These are phyloP conservation scores for Choreutis nemorana DNA, from an alignment of 2,888 invertebrate species.

Conservation along the genomic window DNA sequence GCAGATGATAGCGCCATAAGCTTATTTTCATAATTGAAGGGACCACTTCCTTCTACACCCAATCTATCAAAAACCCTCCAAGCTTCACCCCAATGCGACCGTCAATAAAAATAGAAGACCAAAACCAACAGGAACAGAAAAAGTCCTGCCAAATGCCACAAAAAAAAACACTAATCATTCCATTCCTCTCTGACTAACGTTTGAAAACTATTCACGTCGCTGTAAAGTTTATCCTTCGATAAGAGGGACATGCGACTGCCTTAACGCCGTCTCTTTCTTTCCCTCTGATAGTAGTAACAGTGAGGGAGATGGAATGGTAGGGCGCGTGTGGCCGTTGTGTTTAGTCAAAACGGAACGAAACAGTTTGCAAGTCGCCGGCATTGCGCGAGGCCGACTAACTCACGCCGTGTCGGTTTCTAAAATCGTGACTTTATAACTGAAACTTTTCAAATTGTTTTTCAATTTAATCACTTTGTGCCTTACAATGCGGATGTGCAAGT, in stretches of 20 bases:
- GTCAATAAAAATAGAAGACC: constrained; percentile 45
- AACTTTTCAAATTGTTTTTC: constrained; percentile 36
- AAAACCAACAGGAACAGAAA: constrained; percentile 34
- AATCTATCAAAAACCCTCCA: constrained; percentile 20
- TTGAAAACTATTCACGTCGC: constrained; percentile 54
- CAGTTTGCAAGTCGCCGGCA: constrained; percentile 66
- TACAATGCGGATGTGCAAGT: constrained; percentile 56
- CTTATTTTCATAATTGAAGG: too few species aligned
- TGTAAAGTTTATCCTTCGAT: constrained; percentile 59
- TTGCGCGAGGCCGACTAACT: constrained; percentile 48
- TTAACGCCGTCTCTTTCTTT: constrained; percentile 33
- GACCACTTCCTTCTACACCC: constrained; percentile 29
- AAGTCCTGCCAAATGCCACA: constrained; percentile 55
- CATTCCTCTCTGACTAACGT: constrained; percentile 53
- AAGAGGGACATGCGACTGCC: constrained; percentile 38
- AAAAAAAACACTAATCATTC: constrained; percentile 43
- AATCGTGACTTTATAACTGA: constrained; percentile 45
- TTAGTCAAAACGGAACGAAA: constrained; percentile 49
- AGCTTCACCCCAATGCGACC: constrained; percentile 26
- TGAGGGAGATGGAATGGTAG: constrained; percentile 55
- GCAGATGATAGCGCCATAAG: too few species aligned
- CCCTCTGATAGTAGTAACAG: constrained; percentile 23
- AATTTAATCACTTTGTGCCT: constrained; percentile 49
- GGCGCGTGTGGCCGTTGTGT: constrained; percentile 56
- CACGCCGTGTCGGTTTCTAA: constrained; percentile 51